Base-by-base conservation (phyloP, 1,140 invertebrate genomes). In the Leptinotarsa defecta region DNA sequence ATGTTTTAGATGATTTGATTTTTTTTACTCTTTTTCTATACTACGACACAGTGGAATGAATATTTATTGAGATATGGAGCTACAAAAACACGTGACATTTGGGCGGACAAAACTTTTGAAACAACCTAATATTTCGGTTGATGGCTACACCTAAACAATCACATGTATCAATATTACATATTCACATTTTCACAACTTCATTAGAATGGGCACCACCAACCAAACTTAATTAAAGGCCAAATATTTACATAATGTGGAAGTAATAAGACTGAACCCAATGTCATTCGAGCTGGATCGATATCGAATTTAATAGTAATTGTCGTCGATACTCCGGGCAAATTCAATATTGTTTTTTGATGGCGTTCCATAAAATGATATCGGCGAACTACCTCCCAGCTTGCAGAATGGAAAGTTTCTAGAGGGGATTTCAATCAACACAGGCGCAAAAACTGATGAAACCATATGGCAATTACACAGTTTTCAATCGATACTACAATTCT, bases 191-290 rank as follows among this genome's bases (percentile, higher is more conserved):
- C 52, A 57, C n/a, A 57, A 57, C n/a, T 57, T n/a, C 15, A 57
- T n/a, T 6, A 15, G 52, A 57, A n/a, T 57, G 1, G 3, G n/a
- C 3, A 57, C 6, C 1, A n/a, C 52, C 52, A 1, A n/a, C 52
- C 52, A 57, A 57, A 13, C 52, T n/a, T 57, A 57, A 57, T 57
- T 57, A 57, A 57, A 57, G 11, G n/a, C 52, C 52, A 57, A 57
- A 57, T 57, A 57, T 57, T 57, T n/a, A 57, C n/a, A n/a, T 57
- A 57, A 57, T 57, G 52, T 57, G 52, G 52, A 57, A n/a, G 52
- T 57, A 13, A 57, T 57, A 57, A 15, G 52, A 57, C 15, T n/a
- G 52, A 57, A 57, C 52, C n/a, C 52, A 57, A 57, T n/a, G 52
- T 57, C 52, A 57, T n/a, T 57, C 52, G 11, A 17, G 52, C 52